A percentile compares a stretch with the other conserved stretches of the same genome.
These are phyloP conservation scores for Sylvia borin DNA, from an alignment of 2,797 vertebrate species.

Conservation along the genomic window DNA sequence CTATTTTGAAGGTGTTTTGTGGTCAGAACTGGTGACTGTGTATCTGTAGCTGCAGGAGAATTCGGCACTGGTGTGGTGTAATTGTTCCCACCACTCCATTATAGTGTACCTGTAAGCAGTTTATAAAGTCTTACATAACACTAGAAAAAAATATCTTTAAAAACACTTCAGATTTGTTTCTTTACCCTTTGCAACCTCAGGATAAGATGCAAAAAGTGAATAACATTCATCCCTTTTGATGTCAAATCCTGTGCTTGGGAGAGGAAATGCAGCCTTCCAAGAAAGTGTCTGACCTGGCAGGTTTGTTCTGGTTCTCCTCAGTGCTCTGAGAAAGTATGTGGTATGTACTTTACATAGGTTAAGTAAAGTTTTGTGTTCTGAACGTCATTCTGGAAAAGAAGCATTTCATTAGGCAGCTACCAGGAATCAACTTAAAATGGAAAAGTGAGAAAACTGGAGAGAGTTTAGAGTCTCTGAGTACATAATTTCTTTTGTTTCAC, in stretches of 20 bases:
- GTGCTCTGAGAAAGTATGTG: neutral
- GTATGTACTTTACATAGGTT: neutral
- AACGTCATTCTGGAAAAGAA: slow-evolving; percentile 61
- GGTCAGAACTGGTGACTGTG: neutral
- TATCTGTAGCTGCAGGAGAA: neutral
- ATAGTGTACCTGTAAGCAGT: neutral
- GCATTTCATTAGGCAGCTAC: slow-evolving; percentile 73
- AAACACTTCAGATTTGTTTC: neutral
- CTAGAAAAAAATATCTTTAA: neutral
- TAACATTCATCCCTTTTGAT: neutral
- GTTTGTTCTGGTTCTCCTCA: slow-evolving; percentile 13
- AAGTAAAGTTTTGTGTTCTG: slow-evolving; percentile 42
- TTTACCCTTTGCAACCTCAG: neutral
- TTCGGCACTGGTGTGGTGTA: neutral
- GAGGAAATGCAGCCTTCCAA: neutral
- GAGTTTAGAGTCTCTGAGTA: neutral
- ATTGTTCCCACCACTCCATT: neutral
- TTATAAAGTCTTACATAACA: neutral
- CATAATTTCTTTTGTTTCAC: neutral
- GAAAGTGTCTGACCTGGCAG: slow-evolving; percentile 19
- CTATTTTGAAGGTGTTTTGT: neutral
- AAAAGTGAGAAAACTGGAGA: slow-evolving; percentile 33
- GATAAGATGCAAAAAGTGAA: neutral
- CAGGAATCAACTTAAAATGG: slow-evolving; percentile 38
- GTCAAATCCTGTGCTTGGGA: neutral